phyloP scores from a whole-genome alignment of 2,797 vertebrate species.

The Miichthys miiuy region DNA sequence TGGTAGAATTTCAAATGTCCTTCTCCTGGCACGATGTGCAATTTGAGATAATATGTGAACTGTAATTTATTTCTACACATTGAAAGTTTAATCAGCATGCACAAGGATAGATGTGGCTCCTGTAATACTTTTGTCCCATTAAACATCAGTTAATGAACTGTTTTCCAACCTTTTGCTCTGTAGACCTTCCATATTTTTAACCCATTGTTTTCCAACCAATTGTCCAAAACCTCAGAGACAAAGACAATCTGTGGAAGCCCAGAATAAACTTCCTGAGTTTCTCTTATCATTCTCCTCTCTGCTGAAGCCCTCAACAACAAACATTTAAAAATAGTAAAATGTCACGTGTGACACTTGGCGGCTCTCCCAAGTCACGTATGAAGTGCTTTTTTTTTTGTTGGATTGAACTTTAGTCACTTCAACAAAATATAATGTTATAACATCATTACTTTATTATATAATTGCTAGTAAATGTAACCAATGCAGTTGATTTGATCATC shows the following conservation, averaged over 20 bases:
- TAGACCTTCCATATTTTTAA: neutral
- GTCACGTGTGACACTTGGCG: constrained; percentile 28
- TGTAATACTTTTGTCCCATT: neutral
- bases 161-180: constrained; percentile 11
- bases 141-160: neutral
- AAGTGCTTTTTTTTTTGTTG: neutral
- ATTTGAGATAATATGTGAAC: neutral
- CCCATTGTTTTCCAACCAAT: neutral
- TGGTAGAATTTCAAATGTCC: too few relatives aligned
- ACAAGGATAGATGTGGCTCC: neutral
- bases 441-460: neutral
- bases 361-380: constrained; percentile 21
- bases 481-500: neutral
- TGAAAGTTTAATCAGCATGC: neutral
- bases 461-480: neutral
- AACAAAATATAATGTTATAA: too few relatives aligned
- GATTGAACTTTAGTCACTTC: constrained; percentile 1
- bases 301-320: constrained; percentile 55
- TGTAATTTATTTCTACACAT: neutral
- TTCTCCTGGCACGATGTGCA: too few relatives aligned
- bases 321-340: constrained; percentile 60
- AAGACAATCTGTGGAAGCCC: constrained; percentile 58
- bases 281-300: constrained; percentile 33
- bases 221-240: constrained; percentile 39
- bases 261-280: constrained; percentile 66